Conservation (phyloP, 1,140 invertebrate species). For the Zaprionus vittiger region DNA sequence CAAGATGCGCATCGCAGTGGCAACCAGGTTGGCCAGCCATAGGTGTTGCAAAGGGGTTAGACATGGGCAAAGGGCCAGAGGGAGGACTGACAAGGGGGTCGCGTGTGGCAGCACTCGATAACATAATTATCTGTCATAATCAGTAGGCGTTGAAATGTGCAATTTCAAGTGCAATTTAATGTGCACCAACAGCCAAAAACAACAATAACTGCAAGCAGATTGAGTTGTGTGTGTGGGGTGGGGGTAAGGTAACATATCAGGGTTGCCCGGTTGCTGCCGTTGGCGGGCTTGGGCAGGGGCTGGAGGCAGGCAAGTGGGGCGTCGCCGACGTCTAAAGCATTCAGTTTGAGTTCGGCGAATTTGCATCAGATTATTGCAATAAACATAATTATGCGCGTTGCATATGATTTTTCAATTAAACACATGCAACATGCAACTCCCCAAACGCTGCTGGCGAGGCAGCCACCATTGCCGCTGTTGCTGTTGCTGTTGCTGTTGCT, state of each 20-base stretch:
- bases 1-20: neutral
- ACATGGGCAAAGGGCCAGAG: neutral
- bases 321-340: conserved; percentile 55
- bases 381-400: conserved; percentile 83
- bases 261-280: conserved; percentile 29
- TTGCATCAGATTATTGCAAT: conserved; percentile 83
- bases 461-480: neutral
- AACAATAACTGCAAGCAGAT: conserved; percentile 33
- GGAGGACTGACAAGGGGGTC: neutral
- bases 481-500: conserved; percentile 12
- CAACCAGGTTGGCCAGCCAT: neutral
- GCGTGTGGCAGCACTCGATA: conserved; percentile 77
- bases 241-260: neutral
- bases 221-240: neutral
- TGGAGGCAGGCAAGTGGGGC: neutral
- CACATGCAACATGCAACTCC: conserved; percentile 70
- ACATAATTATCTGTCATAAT: conserved; percentile 82
- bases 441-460: conserved; percentile 32
- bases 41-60: conserved; percentile 8
- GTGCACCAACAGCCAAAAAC: conserved; percentile 68
- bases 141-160: conserved; percentile 83
- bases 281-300: conserved; percentile 15
- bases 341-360: conserved; percentile 76
- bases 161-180: conserved; percentile 83
- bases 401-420: conserved; percentile 84